Base-by-base conservation (phyloP, 2,797 vertebrate genomes). In the Alosa sapidissima region DNA sequence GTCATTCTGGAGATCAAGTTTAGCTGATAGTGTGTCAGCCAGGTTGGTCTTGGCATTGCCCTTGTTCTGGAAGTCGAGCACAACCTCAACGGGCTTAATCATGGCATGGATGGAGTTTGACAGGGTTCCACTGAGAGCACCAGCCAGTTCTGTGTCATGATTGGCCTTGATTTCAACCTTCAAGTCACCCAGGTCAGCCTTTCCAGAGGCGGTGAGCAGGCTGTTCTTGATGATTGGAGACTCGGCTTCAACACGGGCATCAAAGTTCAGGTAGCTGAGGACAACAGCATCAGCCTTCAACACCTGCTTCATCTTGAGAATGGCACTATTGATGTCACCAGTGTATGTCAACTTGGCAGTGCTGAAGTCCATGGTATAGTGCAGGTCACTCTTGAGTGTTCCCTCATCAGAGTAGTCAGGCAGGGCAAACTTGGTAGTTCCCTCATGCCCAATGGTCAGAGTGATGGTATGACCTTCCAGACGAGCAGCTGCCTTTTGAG, bases 1-100 rank as follows among this genome's bases (percentile, higher is more conserved):
- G 87, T 97, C 96, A 93, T 97, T 98, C 87, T 96, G 92, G 86
- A 98, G 93, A 62, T 98, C 97, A 85, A 98, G 93, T 89, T 98
- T 98, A 21, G 96, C 96, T 55, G 89, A 93, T 48, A 97, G 62
- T 84, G 86, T 92, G 81, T 97, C 91, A 45, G 94, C 93, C 81
- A 97, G 90, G 85, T 88, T 94, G 62, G 97, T 90, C 92, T 96
- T 97, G 87, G 94, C 84, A 90, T 97, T 98, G 83, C 95, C 96
- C 85, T 96, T 96, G 91, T 98, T 98, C 88, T 96, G 95, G 87
- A 96, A 93, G 87, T 95, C 94, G 68, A 96, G 87, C 62, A 81
- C 86, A 82, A 98, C 82, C 87, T 97, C 94, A 91, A 87, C 87
- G 68, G 95, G 96, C 41, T 85, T 88, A 78, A 90, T 91, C 81